Percentiles rank a stretch among this genome's conserved stretches.
Evolutionary conservation across 2,888 invertebrate species (phyloP).

Genomic region (Orthonychiurus folsomi): DNA sequence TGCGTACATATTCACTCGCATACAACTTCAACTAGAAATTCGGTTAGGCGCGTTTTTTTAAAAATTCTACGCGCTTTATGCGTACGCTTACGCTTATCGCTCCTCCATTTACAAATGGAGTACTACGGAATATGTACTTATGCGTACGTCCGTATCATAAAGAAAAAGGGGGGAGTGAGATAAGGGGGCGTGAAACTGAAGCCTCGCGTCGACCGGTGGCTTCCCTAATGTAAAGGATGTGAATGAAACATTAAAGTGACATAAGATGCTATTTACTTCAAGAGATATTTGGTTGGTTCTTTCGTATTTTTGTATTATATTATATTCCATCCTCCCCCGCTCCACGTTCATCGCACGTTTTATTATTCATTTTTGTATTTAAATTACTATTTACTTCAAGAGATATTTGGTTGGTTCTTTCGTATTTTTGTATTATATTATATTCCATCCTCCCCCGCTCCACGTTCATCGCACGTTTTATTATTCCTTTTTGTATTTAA

Average conservation of each 20-base stretch:
- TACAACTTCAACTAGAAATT: no score
- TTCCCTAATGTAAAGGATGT: not conserved
- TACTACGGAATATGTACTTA: no score
- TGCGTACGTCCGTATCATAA: no score
- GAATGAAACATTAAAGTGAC: conserved; percentile 1
- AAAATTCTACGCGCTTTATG: no score
- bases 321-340: not conserved
- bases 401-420: not conserved
- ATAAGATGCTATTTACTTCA: not conserved
- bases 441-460: not conserved
- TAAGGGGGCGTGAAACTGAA: no score
- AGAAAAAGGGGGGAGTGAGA: not conserved
- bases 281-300: not conserved
- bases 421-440: not conserved
- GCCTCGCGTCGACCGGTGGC: no score
- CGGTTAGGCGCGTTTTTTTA: no score
- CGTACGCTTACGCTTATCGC: no score
- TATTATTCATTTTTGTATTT: not conserved
- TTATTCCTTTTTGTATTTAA: not conserved
- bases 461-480: not conserved
- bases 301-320: no score
- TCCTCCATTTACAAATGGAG: no score
- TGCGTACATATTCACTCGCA: no score
- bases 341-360: not conserved
- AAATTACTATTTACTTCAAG: not conserved